phyloP scores from a whole-genome alignment of 2,797 vertebrate species.

The Tolypeutes matacus region DNA sequence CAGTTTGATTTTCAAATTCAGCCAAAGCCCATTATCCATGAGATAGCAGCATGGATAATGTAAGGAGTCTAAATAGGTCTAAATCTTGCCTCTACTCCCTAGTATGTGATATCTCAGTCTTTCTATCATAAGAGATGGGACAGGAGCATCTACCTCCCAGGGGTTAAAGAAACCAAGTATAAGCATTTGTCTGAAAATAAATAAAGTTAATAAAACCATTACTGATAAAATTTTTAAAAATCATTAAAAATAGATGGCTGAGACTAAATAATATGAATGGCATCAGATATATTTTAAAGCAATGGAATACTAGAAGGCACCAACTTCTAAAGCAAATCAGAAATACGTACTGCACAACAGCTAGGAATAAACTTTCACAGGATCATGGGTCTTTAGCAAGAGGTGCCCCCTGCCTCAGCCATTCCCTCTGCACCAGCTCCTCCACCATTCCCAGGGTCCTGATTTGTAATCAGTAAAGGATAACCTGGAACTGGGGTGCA shows the following conservation, averaged over 20 bases:
- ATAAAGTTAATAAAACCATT: conserved; percentile 8
- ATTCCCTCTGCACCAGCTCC: not conserved
- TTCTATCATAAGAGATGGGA: not conserved
- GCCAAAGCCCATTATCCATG: not conserved
- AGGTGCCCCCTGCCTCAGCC: not conserved
- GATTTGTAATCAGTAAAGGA: not conserved
- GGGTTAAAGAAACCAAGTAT: conserved; percentile 17
- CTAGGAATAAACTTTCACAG: not conserved
- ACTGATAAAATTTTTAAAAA: not conserved
- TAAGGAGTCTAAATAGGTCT: not conserved
- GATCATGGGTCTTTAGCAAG: not conserved
- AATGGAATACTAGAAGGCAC: not conserved
- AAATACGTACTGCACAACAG: not conserved
- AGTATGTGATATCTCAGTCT: not conserved
- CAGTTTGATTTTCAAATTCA: conserved; percentile 53
- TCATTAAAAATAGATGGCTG: not conserved
- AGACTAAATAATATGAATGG: not conserved
- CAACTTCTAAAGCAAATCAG: conserved; percentile 9
- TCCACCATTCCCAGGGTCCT: not conserved
- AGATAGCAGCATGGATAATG: not conserved
- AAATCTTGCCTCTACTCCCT: not conserved
- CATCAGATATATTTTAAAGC: not conserved
- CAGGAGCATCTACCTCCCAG: not conserved
- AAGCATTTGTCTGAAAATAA: conserved; percentile 33
- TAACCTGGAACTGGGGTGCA: not conserved